A percentile compares a stretch with the other conserved stretches of the same genome.
phyloP scores from a whole-genome alignment of 2,888 invertebrate species.

The Apodemia zela region DNA sequence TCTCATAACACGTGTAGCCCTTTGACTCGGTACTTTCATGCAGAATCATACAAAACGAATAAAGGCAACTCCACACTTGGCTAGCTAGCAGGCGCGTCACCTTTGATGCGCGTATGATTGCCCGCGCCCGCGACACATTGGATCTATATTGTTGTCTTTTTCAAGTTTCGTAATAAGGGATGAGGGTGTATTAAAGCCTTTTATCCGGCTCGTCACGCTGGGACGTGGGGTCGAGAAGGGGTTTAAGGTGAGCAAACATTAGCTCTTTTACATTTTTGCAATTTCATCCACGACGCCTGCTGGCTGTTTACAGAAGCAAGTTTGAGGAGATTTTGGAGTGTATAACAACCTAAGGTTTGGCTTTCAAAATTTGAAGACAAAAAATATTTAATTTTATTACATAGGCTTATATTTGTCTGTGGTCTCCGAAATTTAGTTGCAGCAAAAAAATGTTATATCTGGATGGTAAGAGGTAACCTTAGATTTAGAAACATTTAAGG shows the following conservation, averaged over 20 bases:
- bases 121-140: constrained; percentile 79
- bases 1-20: constrained; percentile 75
- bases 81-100: constrained; percentile 66
- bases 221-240: constrained; percentile 73
- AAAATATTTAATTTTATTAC: no score
- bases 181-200: constrained; percentile 81
- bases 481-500: no score
- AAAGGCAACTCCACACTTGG: constrained; percentile 71
- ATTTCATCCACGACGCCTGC: constrained; percentile 74
- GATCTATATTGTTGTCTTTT: constrained; percentile 81
- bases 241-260: constrained; percentile 80
- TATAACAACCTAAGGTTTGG: constrained; percentile 52
- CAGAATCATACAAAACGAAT: constrained; percentile 59
- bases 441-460: no score
- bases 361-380: not conserved
- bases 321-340: constrained; percentile 45
- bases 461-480: no score
- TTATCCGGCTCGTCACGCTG: constrained; percentile 80
- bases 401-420: no score
- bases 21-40: constrained; percentile 62
- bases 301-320: constrained; percentile 63
- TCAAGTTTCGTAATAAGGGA: constrained; percentile 81
- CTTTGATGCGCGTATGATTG: constrained; percentile 80
- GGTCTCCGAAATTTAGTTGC: no score
- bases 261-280: constrained; percentile 81